Conservation (phyloP, 2,888 invertebrate genomes). For the Lapara coniferarum region DNA sequence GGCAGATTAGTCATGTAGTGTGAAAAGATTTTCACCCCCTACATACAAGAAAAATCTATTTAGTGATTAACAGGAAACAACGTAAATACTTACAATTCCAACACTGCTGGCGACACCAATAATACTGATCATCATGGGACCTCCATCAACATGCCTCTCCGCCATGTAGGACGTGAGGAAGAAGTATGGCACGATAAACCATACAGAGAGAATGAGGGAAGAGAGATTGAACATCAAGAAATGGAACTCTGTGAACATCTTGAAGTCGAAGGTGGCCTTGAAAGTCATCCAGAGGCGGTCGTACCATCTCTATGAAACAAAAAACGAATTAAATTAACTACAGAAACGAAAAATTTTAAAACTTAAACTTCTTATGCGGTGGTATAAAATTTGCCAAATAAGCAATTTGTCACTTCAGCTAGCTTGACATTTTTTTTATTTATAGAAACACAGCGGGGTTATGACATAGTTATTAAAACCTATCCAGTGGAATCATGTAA, state of each 20-base stretch:
- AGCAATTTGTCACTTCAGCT: no score
- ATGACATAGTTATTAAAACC: no score
- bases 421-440: no score
- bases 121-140: conserved; percentile 91
- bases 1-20: no score
- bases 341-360: no score
- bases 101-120: conserved; percentile 95
- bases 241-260: conserved; percentile 90
- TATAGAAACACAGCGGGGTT: no score
- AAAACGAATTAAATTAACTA: no score
- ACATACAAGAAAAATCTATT: neutral
- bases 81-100: conserved; percentile 88
- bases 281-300: conserved; percentile 86
- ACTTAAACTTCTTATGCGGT: no score
- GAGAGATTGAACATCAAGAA: conserved; percentile 92
- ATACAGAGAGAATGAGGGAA: conserved; percentile 93
- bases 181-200: conserved; percentile 97
- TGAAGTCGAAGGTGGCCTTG: conserved; percentile 90
- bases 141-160: conserved; percentile 86
- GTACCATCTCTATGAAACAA: conserved; percentile 87
- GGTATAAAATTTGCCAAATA: no score
- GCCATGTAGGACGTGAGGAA: conserved; percentile 86
- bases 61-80: neutral
- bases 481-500: no score
- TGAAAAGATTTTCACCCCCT: neutral